Base-by-base conservation (phyloP, 2,797 vertebrate species). In the Sphenopsis melanotis region DNA sequence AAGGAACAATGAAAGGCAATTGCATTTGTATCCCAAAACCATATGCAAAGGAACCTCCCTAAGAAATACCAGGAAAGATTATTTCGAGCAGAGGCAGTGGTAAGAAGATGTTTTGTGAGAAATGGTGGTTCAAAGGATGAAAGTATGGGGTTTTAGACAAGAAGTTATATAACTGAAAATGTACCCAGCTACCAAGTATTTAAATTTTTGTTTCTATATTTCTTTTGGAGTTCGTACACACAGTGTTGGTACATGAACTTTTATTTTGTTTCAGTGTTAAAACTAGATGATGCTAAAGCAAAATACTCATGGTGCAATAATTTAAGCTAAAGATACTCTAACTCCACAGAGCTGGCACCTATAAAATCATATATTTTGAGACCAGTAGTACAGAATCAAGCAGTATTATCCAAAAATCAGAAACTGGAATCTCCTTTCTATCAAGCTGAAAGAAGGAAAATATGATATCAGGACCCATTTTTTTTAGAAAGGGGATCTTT, bases 61-160 rank as follows among this genome's bases (percentile, higher is more conserved):
- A 34, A 56, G 42, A 49, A 57, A 49, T 41, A 6, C 5, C 42
- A 49, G 13, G 3, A 41, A 65, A 49, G 26, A 36, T 32, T 49
- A 65, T 26, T 36, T 21, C 26, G 36, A 47, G 21, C 0, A 1
- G 14, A 41, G 27, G 9, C 14, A 36, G 9, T 21, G 9, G 36
- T 26, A 49, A 56, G 12, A 55, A 55, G 21, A 34, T 12, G 8
- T 56, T 56, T 65, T 49, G 26, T 41, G 42, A 56, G 30, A 74
- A 64, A 49, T 0, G 0, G 9, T 34, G 7, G 26, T 39, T 49
- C 42, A 56, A n/a, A 56, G 7, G 34, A 47, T 27, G 6, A n/a
- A 79, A 47, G 5, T 17, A n/a, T 39, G 23, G 41, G 29, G 32
- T 22, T 56, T 56, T 47, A n/a, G 34, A 47, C 41, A 27, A 22